Evolutionary conservation across 2,113 vertebrate genomes (phyloP), one percentile per base, ranked within the genome.

Genomic region (Artemisiospiza belli): DNA sequence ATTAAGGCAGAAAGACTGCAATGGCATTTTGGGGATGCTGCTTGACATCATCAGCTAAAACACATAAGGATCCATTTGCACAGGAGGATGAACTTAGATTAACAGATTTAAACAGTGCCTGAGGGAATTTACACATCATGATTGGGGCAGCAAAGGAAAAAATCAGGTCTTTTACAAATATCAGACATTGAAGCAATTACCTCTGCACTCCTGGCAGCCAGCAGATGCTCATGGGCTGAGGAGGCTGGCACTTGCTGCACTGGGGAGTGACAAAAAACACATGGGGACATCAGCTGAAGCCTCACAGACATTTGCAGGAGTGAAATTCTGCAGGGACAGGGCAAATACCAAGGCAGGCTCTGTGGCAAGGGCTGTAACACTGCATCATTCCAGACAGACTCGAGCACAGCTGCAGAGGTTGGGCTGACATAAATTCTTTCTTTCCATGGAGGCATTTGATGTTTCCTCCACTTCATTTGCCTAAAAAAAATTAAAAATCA

Each of bases 11-110:
- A 88, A 94, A 92, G 92, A 78, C 64, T 91, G 69, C 57, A 83
- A 15, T 57, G 92, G 51, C 76, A 83, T 74, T 93, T 61, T 92
- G 72, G 70, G 86, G 76, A 44, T 5, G 7, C 59, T 78, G 54
- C 63, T 64, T 75, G 96, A 37, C 37, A 59, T 86, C 64, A 79
- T 92, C 90, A 95, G 82, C 89, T 95, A 83, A 96, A 96, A 93
- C 92, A 96, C 92, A 51, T 80, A 92, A 91, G 30, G n/a, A 80
- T 58, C 72, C 25, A 1, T 69, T 74, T 89, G 75, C 57, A 86
- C 44, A 91, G 62, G 75, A 90, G 79, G 33, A 75, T 78, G 92
- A 81, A 39, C 18, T 88, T 81, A 82, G 58, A 83, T 70, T 80
- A 94, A 92, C 61, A 75, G 57, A 63, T 70, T 76, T 30, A n/a